phyloP scores from a whole-genome alignment of 2,113 vertebrate genomes.

The Ifrita kowaldi region DNA sequence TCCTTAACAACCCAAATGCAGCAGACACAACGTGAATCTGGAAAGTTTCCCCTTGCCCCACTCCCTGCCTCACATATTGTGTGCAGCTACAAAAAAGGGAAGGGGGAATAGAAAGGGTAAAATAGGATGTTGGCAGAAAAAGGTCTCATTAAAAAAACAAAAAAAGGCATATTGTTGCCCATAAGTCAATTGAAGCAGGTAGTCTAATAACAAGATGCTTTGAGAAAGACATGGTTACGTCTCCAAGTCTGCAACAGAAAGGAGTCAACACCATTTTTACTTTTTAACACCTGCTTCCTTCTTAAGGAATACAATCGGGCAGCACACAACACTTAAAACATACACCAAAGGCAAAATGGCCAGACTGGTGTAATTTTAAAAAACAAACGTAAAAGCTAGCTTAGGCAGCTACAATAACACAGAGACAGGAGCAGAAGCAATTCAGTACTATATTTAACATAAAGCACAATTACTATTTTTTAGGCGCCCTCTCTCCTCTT shows the following conservation, averaged over 20 bases:
- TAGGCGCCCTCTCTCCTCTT: background rate
- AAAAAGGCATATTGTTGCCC: background rate
- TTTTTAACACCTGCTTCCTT: background rate
- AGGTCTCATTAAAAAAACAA: background rate
- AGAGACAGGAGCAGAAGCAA: background rate
- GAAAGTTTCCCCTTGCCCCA: background rate
- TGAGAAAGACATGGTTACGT: background rate
- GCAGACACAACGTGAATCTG: background rate
- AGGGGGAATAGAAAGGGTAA: background rate
- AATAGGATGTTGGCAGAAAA: background rate
- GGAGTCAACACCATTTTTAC: background rate
- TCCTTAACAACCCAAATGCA: background rate
- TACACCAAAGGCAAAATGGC: background rate
- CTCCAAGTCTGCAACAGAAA: background rate
- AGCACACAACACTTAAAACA: background rate
- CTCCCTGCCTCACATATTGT: background rate
- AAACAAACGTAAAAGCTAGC: background rate
- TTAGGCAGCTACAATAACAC: background rate
- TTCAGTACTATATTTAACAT: background rate
- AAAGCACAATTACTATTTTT: background rate
- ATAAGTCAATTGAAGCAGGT: background rate
- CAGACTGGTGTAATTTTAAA: background rate
- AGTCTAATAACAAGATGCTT: background rate
- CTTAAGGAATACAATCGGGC: rapidly evolving
- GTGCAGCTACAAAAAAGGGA: background rate